phyloP scores from a whole-genome alignment of 2,888 invertebrate genomes.

The Drosophila barbarae region DNA sequence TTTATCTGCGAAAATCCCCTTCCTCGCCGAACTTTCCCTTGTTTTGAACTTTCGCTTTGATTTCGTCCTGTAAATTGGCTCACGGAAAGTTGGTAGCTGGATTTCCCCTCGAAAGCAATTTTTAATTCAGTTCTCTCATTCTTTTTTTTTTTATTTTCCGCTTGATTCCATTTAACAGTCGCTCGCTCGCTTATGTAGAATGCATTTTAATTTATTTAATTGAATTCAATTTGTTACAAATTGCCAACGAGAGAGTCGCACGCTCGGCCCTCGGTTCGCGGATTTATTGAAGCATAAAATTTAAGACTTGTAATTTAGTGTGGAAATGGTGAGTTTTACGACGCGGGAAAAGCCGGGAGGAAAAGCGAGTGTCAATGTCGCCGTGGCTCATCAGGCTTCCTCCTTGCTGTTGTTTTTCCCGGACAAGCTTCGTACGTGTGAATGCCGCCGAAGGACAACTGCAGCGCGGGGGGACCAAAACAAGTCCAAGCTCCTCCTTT shows the following conservation, averaged over 20 bases:
- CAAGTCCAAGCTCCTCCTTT: conserved; percentile 1
- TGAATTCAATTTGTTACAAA: conserved; percentile 65
- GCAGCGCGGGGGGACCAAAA: conserved; percentile 54
- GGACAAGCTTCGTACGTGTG: conserved; percentile 51
- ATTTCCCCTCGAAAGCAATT: conserved; percentile 26
- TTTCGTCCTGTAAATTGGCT: conserved; percentile 51
- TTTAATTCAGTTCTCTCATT: conserved; percentile 22
- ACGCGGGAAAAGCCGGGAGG: conserved; percentile 8
- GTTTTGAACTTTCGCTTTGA: conserved; percentile 67
- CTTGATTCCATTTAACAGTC: conserved; percentile 55
- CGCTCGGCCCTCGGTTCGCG: conserved; percentile 23
- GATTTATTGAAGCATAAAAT: conserved; percentile 71
- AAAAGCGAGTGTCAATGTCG: conserved; percentile 51
- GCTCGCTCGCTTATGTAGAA: conserved; percentile 51
- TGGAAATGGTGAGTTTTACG: conserved; percentile 54
- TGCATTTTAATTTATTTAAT: conserved; percentile 72
- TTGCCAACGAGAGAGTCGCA: conserved; percentile 43
- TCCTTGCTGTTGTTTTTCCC: conserved; percentile 43
- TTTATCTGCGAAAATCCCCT: conserved; percentile 36
- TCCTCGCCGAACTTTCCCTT: conserved; percentile 43
- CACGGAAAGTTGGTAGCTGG: conserved; percentile 38
- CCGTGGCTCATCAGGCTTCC: conserved; percentile 45
- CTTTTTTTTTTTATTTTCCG: conserved; percentile 18
- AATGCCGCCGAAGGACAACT: conserved; percentile 57
- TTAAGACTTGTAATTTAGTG: conserved; percentile 63